phyloP scores from a whole-genome alignment of 1,140 invertebrate species.

The Cepaea nemoralis region DNA sequence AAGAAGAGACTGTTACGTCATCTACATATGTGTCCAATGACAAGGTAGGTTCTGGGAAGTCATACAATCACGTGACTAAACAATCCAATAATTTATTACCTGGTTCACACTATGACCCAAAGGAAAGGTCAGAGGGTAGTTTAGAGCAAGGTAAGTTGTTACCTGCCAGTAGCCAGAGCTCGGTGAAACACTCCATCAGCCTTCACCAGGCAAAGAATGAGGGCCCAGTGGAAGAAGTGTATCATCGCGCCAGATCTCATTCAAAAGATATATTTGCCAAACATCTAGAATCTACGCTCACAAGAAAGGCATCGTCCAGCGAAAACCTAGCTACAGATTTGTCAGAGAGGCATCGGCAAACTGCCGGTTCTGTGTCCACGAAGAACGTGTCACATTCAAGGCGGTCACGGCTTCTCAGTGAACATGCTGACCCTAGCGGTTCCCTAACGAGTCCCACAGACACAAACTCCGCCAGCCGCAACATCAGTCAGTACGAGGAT shows the following conservation, averaged over 20 bases:
- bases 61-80: too few species aligned
- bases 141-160: too few species aligned
- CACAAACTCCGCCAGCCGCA: not conserved
- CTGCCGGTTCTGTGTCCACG: not conserved
- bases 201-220: not conserved
- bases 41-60: too few species aligned
- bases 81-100: too few species aligned
- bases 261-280: constrained; percentile 41
- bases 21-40: too few species aligned
- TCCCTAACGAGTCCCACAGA: not conserved
- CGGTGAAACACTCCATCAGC: not conserved
- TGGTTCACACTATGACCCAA: too few species aligned
- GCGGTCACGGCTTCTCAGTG: constrained; percentile 23
- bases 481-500: constrained; percentile 35
- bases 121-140: too few species aligned
- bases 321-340: not conserved
- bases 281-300: constrained; percentile 21
- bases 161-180: not conserved
- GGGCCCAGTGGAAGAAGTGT: not conserved
- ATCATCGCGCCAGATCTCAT: not conserved
- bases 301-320: not conserved
- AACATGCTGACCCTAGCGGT: constrained; percentile 20
- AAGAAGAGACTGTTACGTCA: too few species aligned
- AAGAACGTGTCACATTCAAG: not conserved
- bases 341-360: not conserved